phyloP scores from a whole-genome alignment of 2,113 vertebrate species.

The Rostratula benghalensis region DNA sequence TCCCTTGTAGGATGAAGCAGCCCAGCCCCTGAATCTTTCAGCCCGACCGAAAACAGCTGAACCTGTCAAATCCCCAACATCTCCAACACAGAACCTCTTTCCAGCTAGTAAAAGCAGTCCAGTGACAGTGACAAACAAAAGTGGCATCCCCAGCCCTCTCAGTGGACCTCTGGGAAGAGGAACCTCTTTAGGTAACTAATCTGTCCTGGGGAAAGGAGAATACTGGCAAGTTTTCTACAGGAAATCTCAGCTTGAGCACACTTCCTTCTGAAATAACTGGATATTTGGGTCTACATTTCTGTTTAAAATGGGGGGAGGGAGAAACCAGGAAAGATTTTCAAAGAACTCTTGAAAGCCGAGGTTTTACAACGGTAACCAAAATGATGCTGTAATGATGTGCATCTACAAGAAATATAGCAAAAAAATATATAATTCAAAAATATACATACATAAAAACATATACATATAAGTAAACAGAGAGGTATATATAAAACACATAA shows the following conservation, averaged over 20 bases:
- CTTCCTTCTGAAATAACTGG: background rate
- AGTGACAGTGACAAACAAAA: conserved; percentile 84
- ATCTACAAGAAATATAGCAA: background rate
- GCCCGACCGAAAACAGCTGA: conserved; percentile 95
- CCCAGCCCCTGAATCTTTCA: conserved; percentile 97
- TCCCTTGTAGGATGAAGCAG: conserved; percentile 91
- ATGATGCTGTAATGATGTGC: background rate
- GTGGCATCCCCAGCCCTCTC: conserved; percentile 91
- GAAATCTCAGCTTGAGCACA: background rate
- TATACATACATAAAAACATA: background rate
- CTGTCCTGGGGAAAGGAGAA: background rate
- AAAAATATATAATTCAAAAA: background rate
- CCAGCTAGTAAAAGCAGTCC: conserved; percentile 91
- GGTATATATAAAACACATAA: background rate
- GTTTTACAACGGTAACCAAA: background rate
- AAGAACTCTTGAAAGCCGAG: background rate
- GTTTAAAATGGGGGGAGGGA: background rate
- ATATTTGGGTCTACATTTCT: background rate
- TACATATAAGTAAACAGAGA: background rate
- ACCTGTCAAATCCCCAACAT: conserved; percentile 90
- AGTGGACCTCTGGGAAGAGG: conserved; percentile 85
- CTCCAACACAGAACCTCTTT: conserved; percentile 93
- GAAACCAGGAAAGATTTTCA: background rate
- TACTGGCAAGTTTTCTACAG: background rate
- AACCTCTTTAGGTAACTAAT: conserved; percentile 91